Base-by-base conservation (phyloP, 2,888 invertebrate genomes). In the Thalpophila matura region DNA sequence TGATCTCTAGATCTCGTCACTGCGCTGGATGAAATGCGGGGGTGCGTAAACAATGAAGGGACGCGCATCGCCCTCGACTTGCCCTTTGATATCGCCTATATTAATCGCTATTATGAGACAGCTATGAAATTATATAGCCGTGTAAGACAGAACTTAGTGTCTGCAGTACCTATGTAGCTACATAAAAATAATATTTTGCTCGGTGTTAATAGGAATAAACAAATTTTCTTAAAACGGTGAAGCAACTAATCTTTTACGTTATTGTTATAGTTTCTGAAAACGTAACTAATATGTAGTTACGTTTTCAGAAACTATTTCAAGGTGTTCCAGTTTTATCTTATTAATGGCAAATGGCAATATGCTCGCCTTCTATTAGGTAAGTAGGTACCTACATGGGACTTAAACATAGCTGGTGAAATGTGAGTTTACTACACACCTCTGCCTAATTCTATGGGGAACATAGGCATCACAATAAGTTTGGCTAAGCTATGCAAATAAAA, bases 1-100 rank as follows among this genome's bases (percentile, higher is more conserved):
- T 91, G 90, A 91, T 91, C 89, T 89, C 73, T 61, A 53, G 63
- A 71, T 63, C 51, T 63, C 54, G 58, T 71, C 78, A 70, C 76
- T 74, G 60, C 26, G n/a, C n/a, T n/a, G 14, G 33, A 4, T 20
- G 43, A 65, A 49, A 49, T 56, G 59, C 74, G 62, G 46, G 77
- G 73, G 72, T 71, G 71, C 62, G 81, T 84, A 83, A 80, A 86
- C 86, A 87, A 83, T 77, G 74, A 74, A 76, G 67, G 66, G 63
- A 53, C 50, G 61, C 64, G 62, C 56, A 58, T 51, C 62, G 62
- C 59, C 47, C 62, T 53, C 57, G 12, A 49, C 20, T 43, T 57
- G 68, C 67, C 56, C 63, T 73, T 72, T 79, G 58, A n/a, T n/a
- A n/a, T 59, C 60, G 47, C 55, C n/a, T 45, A 67, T 71, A 64